Conservation (phyloP, 2,113 vertebrate genomes). For the Probosciger aterrimus region DNA sequence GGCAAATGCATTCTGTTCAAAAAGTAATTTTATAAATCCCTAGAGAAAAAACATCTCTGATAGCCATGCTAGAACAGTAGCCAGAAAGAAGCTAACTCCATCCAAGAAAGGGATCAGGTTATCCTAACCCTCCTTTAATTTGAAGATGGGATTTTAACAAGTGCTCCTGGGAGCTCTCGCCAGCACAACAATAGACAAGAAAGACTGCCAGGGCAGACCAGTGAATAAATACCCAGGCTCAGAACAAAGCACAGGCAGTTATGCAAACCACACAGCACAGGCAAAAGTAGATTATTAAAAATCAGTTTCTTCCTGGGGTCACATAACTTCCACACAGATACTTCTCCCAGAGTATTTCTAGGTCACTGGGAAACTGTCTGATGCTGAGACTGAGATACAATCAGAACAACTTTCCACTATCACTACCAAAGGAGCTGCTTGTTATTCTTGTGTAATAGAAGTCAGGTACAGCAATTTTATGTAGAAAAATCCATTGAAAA, state of each 20-base stretch:
- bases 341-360: constrained; percentile 9
- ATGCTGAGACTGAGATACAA: not conserved
- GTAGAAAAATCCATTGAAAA: not conserved
- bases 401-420: not conserved
- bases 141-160: constrained; percentile 60
- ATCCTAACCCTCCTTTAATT: constrained; percentile 35
- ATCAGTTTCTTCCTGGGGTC: not conserved
- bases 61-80: not conserved
- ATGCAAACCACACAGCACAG: constrained; percentile 11
- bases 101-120: constrained; percentile 43
- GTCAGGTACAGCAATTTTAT: not conserved
- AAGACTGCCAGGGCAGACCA: constrained; percentile 8
- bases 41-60: not conserved
- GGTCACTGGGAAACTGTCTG: not conserved
- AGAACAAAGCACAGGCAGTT: constrained; percentile 45
- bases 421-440: not conserved
- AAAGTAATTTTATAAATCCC: constrained; percentile 39
- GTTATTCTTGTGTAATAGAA: not conserved
- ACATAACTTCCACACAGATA: constrained; percentile 14
- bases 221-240: not conserved
- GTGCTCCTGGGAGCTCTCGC: constrained; percentile 31
- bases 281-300: constrained; percentile 50
- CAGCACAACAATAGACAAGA: constrained; percentile 30
- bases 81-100: constrained; percentile 24
- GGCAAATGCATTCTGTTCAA: constrained; percentile 16